Percentiles rank a stretch among this genome's conserved stretches.
These are phyloP conservation scores for Cyanoderma ruficeps DNA, from an alignment of 2,113 vertebrate species.

Conservation along the genomic window DNA sequence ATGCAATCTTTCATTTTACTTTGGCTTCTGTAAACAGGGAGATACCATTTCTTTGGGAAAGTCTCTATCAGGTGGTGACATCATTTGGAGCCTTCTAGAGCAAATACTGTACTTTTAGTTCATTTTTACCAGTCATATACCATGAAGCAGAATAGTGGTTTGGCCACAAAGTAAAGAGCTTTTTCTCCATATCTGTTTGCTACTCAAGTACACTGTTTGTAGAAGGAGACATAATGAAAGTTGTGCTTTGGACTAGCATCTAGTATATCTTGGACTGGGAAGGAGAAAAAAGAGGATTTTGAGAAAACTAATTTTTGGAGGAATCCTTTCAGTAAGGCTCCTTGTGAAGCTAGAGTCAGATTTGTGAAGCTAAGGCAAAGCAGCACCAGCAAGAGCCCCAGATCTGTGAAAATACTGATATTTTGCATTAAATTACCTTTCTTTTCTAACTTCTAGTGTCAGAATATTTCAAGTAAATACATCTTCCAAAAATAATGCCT, in stretches of 20 bases:
- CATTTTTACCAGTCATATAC: not conserved
- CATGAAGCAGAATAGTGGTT: not conserved
- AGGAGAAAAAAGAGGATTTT: not conserved
- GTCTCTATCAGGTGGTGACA: not conserved
- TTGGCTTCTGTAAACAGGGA: not conserved
- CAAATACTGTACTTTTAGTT: not conserved
- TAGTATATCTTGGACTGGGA: not conserved
- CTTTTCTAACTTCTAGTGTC: not conserved
- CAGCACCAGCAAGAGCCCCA: not conserved
- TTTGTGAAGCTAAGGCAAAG: not conserved
- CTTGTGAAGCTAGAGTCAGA: not conserved
- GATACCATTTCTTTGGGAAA: not conserved
- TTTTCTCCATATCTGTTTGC: not conserved
- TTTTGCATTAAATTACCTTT: not conserved
- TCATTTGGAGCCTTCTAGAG: not conserved
- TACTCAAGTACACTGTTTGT: not conserved
- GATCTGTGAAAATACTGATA: not conserved
- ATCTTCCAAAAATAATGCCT: not conserved
- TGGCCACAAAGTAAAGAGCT: not conserved
- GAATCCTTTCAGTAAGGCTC: not conserved
- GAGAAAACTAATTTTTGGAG: not conserved
- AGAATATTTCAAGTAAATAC: not conserved
- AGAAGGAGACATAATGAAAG: not conserved
- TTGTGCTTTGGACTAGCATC: not conserved
- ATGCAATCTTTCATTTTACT: conserved; percentile 1